Conservation (phyloP, 2,888 invertebrate species). For the Lasioglossum figueresi region DNA sequence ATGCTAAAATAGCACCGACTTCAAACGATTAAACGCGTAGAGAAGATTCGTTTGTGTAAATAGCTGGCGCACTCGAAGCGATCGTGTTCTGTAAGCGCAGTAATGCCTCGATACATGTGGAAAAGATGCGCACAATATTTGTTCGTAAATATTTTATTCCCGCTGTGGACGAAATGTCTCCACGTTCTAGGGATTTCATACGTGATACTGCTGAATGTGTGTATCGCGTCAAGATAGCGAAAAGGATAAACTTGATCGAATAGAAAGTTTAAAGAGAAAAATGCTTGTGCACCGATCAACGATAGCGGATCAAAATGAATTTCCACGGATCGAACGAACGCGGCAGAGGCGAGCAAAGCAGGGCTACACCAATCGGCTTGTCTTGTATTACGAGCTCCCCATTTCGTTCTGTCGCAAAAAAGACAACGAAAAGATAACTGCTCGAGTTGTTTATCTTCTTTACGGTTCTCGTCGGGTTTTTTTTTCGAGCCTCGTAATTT, state of each 20-base stretch:
- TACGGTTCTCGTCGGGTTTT: slow-evolving; percentile 43
- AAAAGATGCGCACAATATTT: background rate
- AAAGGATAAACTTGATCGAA: background rate
- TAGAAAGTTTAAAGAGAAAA: background rate
- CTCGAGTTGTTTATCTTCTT: slow-evolving; percentile 57
- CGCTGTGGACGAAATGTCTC: background rate
- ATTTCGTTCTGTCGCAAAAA: slow-evolving; percentile 56
- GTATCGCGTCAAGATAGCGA: background rate
- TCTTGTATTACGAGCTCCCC: slow-evolving; percentile 52
- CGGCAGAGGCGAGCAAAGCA: slow-evolving; percentile 9
- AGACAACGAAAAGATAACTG: slow-evolving; percentile 45
- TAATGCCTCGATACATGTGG: background rate
- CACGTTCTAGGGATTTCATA: background rate
- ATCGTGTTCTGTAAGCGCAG: background rate
- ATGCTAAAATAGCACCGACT: no score
- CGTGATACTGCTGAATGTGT: background rate
- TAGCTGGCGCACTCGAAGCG: no score
- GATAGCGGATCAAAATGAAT: slow-evolving; percentile 36
- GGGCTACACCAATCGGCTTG: slow-evolving; percentile 52
- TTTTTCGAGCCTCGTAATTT: slow-evolving; percentile 20
- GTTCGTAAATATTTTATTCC: background rate
- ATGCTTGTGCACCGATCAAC: slow-evolving; percentile 24
- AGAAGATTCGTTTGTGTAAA: no score
- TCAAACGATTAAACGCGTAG: no score
- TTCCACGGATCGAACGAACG: slow-evolving; percentile 20